These are phyloP conservation scores for Drosophila nigritarsus DNA, from an alignment of 2,888 invertebrate genomes.

Conservation along the genomic window DNA sequence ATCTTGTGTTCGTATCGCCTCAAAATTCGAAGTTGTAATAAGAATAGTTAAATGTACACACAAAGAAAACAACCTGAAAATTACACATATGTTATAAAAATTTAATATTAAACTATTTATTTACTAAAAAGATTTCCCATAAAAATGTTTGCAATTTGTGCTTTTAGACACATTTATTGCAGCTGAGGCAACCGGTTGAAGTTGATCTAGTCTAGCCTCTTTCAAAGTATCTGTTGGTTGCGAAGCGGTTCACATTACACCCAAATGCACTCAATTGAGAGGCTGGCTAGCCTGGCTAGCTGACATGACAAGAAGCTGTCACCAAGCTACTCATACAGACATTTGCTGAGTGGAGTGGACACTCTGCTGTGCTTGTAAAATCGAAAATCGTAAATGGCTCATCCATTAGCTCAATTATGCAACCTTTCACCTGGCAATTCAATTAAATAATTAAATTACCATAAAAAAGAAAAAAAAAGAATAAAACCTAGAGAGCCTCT, in stretches of 20 bases:
- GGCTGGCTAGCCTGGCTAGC: constrained; percentile 21
- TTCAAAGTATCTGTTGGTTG: constrained; percentile 20
- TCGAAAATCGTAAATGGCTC: constrained; percentile 26
- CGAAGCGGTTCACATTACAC: constrained; percentile 42
- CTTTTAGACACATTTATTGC: background rate
- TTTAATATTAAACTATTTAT: background rate
- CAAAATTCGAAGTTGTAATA: background rate
- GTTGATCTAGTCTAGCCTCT: constrained; percentile 8
- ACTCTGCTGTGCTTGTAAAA: constrained; percentile 25
- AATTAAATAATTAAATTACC: constrained; percentile 50
- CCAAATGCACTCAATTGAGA: constrained; percentile 71
- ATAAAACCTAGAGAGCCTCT: background rate
- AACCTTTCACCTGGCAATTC: constrained; percentile 28
- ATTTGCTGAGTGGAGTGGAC: background rate
- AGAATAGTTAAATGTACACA: background rate
- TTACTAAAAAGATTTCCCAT: background rate
- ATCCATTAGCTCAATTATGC: constrained; percentile 72
- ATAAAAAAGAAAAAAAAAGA: background rate
- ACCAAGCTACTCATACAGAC: constrained; percentile 4
- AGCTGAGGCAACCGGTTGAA: background rate
- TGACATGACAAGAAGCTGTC: constrained; percentile 32
- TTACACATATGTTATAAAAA: background rate
- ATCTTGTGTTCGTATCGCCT: background rate
- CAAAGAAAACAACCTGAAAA: background rate
- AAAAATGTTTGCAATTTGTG: background rate